phyloP scores from a whole-genome alignment of 1,140 invertebrate genomes.

The Caenorhabditis brenneri region DNA sequence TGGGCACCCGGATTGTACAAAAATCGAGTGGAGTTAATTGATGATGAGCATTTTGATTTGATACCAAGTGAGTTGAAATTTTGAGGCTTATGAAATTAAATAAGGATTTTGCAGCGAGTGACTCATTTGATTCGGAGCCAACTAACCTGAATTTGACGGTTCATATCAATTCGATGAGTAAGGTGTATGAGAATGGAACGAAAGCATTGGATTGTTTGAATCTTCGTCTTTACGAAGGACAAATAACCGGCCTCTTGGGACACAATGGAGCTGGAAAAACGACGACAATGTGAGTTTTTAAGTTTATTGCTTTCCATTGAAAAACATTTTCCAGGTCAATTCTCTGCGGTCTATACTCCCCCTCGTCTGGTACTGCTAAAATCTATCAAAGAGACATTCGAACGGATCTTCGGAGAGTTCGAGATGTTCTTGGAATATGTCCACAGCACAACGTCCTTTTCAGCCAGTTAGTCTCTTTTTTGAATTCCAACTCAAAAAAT shows the following conservation, averaged over 20 bases:
- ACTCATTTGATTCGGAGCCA: constrained; percentile 75
- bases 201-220: constrained; percentile 73
- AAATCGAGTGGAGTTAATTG: constrained; percentile 22
- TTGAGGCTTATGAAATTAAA: background rate
- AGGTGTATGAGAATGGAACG: constrained; percentile 75
- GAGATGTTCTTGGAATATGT: constrained; percentile 76
- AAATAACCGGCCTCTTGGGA: constrained; percentile 73
- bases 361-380: constrained; percentile 75
- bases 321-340: constrained; percentile 71
- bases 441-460: constrained; percentile 78
- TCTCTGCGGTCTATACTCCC: constrained; percentile 79
- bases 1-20: constrained; percentile 71
- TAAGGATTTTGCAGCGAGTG: constrained; percentile 40
- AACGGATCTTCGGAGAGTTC: constrained; percentile 75
- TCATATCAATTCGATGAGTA: constrained; percentile 76
- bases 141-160: constrained; percentile 75
- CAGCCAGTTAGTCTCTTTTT: background rate
- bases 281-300: constrained; percentile 65
- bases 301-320: constrained; percentile 72
- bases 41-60: constrained; percentile 35
- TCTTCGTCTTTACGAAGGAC: constrained; percentile 72
- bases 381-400: constrained; percentile 76
- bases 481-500: background rate
- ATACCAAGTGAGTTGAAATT: background rate
- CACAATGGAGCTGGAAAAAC: constrained; percentile 71